These are phyloP conservation scores for Colistium nudipinnis DNA, from an alignment of 2,113 vertebrate genomes.

Conservation along the genomic window DNA sequence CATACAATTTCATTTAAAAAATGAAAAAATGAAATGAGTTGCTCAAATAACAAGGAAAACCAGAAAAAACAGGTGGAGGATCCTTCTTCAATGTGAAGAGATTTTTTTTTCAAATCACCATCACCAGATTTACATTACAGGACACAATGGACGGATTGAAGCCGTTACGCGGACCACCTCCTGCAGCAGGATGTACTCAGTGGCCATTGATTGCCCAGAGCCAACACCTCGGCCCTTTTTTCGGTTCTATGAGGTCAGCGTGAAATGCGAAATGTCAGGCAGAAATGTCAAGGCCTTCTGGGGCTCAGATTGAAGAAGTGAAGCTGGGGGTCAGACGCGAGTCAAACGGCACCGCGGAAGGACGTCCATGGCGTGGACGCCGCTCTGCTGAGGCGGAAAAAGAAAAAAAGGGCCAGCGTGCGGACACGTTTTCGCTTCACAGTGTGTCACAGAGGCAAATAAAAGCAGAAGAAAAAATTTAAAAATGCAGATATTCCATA, in stretches of 20 bases:
- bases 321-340: constrained; percentile 45
- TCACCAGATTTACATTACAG: too few species aligned
- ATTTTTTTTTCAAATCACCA: too few species aligned
- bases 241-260: constrained; percentile 24
- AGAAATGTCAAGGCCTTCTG: constrained; percentile 67
- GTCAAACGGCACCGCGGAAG: constrained; percentile 27
- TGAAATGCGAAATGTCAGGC: constrained; percentile 63
- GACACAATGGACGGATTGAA: not conserved
- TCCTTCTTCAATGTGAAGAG: too few species aligned
- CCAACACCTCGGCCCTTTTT: constrained; percentile 12
- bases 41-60: too few species aligned
- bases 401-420: constrained; percentile 39
- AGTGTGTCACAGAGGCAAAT: not conserved
- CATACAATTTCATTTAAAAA: too few species aligned
- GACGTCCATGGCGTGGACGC: not conserved
- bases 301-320: constrained; percentile 50
- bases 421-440: constrained; percentile 12
- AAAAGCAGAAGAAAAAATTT: not conserved
- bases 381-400: not conserved
- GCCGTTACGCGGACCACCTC: constrained; percentile 1
- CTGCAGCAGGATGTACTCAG: constrained; percentile 25
- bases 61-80: too few species aligned
- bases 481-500: not conserved
- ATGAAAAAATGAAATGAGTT: too few species aligned
- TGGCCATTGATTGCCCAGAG: constrained; percentile 40